Conservation (phyloP, 2,113 vertebrate species). For the Diadophis punctatus region DNA sequence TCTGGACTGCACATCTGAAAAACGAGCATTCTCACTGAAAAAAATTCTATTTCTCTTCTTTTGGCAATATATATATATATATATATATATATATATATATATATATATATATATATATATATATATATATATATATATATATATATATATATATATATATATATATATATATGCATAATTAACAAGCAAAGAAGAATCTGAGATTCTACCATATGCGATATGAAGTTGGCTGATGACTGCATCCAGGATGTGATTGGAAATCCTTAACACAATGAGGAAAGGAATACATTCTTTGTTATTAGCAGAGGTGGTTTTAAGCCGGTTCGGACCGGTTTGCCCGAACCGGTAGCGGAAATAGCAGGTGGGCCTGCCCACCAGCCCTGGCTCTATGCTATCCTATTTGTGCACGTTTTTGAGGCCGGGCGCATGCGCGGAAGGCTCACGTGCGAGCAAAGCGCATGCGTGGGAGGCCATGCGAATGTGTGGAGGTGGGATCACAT, state of each 20-base stretch:
- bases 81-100: background rate
- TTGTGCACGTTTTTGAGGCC: no score
- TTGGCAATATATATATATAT: background rate
- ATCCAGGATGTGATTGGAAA: constrained; percentile 32
- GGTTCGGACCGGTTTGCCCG: no score
- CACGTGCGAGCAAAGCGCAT: no score
- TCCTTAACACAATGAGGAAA: constrained; percentile 1
- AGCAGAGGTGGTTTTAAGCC: background rate
- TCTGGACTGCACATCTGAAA: background rate
- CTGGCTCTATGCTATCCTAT: no score
- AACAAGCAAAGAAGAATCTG: constrained; percentile 22
- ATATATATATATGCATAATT: constrained; percentile 9
- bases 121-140: background rate
- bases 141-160: background rate
- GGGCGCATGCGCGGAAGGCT: no score
- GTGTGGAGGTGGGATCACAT: no score
- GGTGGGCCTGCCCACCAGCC: no score
- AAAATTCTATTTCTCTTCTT: background rate
- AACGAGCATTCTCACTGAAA: constrained; percentile 11
- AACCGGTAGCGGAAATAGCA: no score
- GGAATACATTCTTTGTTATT: background rate
- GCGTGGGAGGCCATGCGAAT: no score
- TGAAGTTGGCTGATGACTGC: constrained; percentile 37
- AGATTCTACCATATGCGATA: constrained; percentile 39
- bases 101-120: background rate